Conservation (phyloP, 2,113 vertebrate species). For the Pedionomus torquatus region DNA sequence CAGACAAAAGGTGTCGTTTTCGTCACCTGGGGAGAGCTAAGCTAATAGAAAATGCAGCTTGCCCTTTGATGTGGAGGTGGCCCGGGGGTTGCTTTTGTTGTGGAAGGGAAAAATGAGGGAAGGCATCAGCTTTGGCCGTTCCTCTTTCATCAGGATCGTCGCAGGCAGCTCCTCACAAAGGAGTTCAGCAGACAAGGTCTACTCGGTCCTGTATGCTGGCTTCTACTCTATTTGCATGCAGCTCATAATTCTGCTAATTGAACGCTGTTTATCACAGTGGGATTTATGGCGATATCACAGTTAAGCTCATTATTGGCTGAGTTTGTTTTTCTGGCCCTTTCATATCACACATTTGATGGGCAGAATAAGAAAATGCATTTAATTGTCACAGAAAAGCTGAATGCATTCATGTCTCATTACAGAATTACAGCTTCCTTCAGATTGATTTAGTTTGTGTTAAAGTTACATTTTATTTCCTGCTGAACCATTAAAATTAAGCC, state of each 20-base stretch:
- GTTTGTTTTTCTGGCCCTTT: not conserved
- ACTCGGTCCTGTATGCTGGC: fast-evolving
- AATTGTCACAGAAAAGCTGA: not conserved
- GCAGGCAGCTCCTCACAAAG: not conserved
- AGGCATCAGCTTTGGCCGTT: not conserved
- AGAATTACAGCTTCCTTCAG: not conserved
- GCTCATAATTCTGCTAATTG: not conserved
- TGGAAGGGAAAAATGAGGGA: not conserved
- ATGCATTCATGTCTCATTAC: fast-evolving
- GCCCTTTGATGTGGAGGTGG: not conserved
- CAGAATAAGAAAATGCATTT: not conserved
- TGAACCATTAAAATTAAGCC: not conserved
- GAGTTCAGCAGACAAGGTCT: not conserved
- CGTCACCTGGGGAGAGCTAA: not conserved
- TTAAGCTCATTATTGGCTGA: not conserved
- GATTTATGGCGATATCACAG: not conserved
- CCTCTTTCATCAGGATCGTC: not conserved
- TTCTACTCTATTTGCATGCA: not conserved
- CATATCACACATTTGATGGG: not conserved
- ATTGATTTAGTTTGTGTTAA: not conserved
- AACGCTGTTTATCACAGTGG: not conserved
- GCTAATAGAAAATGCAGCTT: not conserved
- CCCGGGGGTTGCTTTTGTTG: not conserved
- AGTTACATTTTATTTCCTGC: not conserved
- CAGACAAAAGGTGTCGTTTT: not conserved